Base-by-base conservation (phyloP, 2,113 vertebrate species). In the Ramphastos sulfuratus region DNA sequence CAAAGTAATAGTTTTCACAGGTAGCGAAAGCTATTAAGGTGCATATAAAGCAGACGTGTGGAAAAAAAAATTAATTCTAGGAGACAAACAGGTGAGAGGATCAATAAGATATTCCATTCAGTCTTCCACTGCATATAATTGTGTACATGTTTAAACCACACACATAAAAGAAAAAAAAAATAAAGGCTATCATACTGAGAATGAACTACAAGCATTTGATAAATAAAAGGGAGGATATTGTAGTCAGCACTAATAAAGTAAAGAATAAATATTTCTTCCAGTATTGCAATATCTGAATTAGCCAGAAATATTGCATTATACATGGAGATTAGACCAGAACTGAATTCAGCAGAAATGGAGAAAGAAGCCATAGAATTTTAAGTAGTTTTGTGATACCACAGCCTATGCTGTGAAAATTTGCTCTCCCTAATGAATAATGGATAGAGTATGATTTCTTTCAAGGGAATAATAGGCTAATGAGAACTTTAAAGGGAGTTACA, bases 321-420 rank as follows among this genome's bases (percentile, higher is more conserved):
- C 54, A 87, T 5, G 4, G 71, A 92, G 92, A 93, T 96, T 90
- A 95, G 46, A 90, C 77, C 56, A 70, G 83, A 82, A 54, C 31
- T 58, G 61, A 95, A 94, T 92, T 85, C 65, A 80, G 39, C 35
- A 72, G 82, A 91, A 95, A 84, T n/a, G 31, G 67, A 58, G 42
- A 71, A 91, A 86, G 85, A 72, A 58, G 12, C 24, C 30, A 63
- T 4, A 73, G 89, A 95, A 96, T 94, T 90, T 94, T 89, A 95
- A 96, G 67, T 28, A 93, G 66, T 77, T 80, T 44, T 76, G 27
- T 82, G 66, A 89, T 92, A 56, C 35, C 50, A 31, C 61, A 92
- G 44, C 39, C 46, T 91, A 13, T 56, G 39, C 37, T 85, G 61
- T 83, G 91, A 86, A 94, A 65, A 86, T 91, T 86, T 94, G 65